These are phyloP conservation scores for Gallinago media DNA, from an alignment of 2,113 vertebrate species.

Conservation along the genomic window DNA sequence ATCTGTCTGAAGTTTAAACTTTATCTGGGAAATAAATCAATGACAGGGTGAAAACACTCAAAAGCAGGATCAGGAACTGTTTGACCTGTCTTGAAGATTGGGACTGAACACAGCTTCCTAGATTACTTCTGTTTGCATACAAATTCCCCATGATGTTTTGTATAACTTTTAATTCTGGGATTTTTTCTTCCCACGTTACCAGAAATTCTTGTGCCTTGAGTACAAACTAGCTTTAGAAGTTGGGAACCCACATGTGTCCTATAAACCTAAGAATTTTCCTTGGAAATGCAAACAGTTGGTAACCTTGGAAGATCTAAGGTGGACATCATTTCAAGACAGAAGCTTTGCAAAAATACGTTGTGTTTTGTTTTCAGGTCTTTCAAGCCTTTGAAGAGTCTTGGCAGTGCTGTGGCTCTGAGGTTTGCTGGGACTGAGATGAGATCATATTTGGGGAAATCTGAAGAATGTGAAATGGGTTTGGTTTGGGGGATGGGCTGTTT, in stretches of 20 bases:
- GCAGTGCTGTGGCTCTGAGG: neutral
- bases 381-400: neutral
- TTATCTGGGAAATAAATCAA: neutral
- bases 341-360: neutral
- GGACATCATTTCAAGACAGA: neutral
- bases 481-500: neutral
- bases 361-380: neutral
- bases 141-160: neutral
- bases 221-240: neutral
- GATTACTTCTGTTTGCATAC: neutral
- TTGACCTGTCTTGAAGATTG: neutral
- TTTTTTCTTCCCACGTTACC: neutral
- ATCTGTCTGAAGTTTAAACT: neutral
- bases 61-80: neutral
- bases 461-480: neutral
- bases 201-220: neutral
- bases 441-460: neutral
- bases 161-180: neutral
- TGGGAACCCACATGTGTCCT: neutral
- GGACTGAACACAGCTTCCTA: neutral
- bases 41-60: neutral
- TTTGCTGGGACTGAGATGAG: neutral
- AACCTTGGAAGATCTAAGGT: neutral
- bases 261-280: neutral
- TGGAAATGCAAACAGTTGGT: neutral